A percentile compares a stretch with the other conserved stretches of the same genome.
Evolutionary conservation across 1,140 invertebrate genomes (phyloP).

Genomic region (Drosophila tropicalis): DNA sequence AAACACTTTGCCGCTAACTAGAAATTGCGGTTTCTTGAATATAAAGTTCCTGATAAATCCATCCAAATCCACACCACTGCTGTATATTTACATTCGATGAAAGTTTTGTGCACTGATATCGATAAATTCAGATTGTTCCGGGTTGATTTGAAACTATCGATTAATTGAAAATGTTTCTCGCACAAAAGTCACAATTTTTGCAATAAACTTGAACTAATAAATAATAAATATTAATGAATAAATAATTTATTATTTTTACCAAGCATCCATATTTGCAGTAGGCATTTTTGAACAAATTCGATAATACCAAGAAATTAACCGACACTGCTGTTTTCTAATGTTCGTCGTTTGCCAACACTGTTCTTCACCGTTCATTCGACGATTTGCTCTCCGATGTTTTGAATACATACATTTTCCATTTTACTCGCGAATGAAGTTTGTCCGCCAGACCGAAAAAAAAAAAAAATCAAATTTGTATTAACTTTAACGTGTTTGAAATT

Average conservation of each 20-base stretch:
- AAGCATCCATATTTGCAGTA: not conserved
- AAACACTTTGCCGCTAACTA: not conserved
- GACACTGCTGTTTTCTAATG: too few relatives aligned
- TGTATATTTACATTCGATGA: slow-evolving; percentile 9
- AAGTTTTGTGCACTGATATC: not conserved
- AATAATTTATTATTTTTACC: too few relatives aligned
- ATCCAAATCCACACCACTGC: not conserved
- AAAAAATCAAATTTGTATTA: slow-evolving; percentile 46
- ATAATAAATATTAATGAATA: too few relatives aligned
- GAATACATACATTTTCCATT: slow-evolving; percentile 77
- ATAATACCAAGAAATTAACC: not conserved
- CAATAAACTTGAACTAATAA: too few relatives aligned
- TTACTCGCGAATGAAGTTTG: slow-evolving; percentile 72
- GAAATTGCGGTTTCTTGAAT: not conserved
- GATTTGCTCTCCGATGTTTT: slow-evolving; percentile 52
- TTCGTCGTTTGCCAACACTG: too few relatives aligned
- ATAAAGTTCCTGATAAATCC: not conserved
- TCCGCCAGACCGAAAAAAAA: slow-evolving; percentile 63
- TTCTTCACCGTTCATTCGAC: slow-evolving; percentile 4
- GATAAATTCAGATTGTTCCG: not conserved
- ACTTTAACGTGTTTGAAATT: slow-evolving; percentile 65
- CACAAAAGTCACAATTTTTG: not conserved
- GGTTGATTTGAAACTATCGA: not conserved
- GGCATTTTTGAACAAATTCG: not conserved
- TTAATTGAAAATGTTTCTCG: not conserved